Base-by-base conservation (phyloP, 2,888 invertebrate species). In the Scaeva pyrastri region DNA sequence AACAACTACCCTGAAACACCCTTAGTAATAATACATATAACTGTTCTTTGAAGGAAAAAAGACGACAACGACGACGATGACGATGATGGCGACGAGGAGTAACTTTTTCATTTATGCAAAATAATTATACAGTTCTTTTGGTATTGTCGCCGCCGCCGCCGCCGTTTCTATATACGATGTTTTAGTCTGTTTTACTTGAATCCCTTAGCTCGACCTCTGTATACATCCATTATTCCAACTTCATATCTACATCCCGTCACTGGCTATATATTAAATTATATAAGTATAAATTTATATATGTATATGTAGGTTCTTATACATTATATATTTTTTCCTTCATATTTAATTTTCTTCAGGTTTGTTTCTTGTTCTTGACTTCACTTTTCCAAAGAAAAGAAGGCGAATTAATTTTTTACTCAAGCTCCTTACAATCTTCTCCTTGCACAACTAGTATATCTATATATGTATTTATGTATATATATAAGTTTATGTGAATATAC, bases 71-170 rank as follows among this genome's bases (percentile, higher is more conserved):
- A n/a, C n/a, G 56, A 75, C 74, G 72, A 74, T 70, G 55, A 16
- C 16, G 31, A 31, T 36, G 31, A 31, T 36, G 56, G 31, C 56
- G 79, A 64, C 74, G 78, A 84, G 71, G 84, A 84, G 75, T 71
- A 84, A 84, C 79, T 84, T 84, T 84, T 84, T 50, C 84, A 80
- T 84, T 84, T 84, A 80, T 84, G 84, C 80, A 75, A 80, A 80
- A 84, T 84, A 84, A 84, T 84, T 84, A 84, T 80, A 80, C 80
- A 84, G 62, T 84, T 80, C 80, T 70, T 66, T 79, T 50, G 56
- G 79, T 79, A 84, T 84, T 84, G 80, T 84, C 79, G 71, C 74
- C 70, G 56, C 31, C 8, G 31, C 31, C 31, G 31, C 31, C 75
- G 71, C 74, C 70, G 56, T 36, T 19, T 64, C 43, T 64, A 64